Evolutionary conservation across 2,797 vertebrate species (phyloP).

Genomic region (Hydrocynus forskahlii): DNA sequence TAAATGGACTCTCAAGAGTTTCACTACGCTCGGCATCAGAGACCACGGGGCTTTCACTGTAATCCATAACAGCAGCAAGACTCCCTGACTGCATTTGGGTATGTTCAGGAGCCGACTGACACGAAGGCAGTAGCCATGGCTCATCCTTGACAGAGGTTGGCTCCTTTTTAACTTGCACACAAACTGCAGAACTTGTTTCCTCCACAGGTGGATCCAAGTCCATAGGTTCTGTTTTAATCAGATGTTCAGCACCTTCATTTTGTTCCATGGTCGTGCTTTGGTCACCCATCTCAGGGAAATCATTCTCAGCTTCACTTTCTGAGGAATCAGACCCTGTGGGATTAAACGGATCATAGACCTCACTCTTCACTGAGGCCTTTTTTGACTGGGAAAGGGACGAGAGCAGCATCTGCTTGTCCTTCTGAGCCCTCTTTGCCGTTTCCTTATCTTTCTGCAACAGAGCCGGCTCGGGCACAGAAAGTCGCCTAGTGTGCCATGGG

Average conservation of each 20-base stretch:
- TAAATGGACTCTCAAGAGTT: not conserved
- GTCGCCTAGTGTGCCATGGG: slow-evolving; percentile 77
- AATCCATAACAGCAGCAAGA: slow-evolving; percentile 7
- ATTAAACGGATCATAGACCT: slow-evolving; percentile 95
- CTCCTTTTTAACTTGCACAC: slow-evolving; percentile 65
- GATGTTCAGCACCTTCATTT: slow-evolving; percentile 26
- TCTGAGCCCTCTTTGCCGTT: slow-evolving; percentile 69
- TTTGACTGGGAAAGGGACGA: slow-evolving; percentile 64
- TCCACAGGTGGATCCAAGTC: slow-evolving; percentile 37
- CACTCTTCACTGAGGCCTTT: slow-evolving; percentile 79
- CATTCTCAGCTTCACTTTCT: slow-evolving; percentile 65
- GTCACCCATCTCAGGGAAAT: slow-evolving; percentile 4
- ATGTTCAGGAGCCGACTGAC: not conserved
- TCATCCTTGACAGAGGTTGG: slow-evolving; percentile 38
- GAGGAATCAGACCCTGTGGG: slow-evolving; percentile 92
- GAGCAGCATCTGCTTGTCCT: slow-evolving; percentile 71
- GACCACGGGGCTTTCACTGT: slow-evolving; percentile 7
- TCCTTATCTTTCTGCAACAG: slow-evolving; percentile 75
- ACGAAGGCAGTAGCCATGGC: not conserved
- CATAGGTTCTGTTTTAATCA: slow-evolving; percentile 48
- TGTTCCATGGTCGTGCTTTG: slow-evolving; percentile 35
- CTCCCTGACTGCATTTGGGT: not conserved
- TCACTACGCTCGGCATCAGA: slow-evolving; percentile 7
- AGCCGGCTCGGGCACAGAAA: slow-evolving; percentile 67
- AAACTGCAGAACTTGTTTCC: slow-evolving; percentile 43